phyloP scores from a whole-genome alignment of 2,797 vertebrate species.

The Delichon dasypus region DNA sequence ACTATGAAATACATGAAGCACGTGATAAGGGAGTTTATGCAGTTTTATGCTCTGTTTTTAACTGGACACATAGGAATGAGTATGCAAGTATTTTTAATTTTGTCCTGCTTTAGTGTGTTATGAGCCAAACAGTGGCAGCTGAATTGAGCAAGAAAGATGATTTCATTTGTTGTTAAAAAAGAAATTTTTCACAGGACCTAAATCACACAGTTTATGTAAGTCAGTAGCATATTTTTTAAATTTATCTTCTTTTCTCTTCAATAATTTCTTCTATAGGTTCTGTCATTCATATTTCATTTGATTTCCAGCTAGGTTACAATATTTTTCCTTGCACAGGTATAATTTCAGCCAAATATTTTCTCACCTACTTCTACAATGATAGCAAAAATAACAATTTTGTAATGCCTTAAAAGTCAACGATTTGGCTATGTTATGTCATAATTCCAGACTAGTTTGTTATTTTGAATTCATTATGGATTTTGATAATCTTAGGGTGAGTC shows the following conservation, averaged over 20 bases:
- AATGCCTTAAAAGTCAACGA: neutral
- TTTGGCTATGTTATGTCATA: neutral
- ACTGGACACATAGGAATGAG: neutral
- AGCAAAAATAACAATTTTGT: neutral
- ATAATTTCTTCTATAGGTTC: neutral
- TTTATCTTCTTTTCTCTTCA: neutral
- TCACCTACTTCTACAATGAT: neutral
- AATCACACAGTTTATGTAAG: neutral
- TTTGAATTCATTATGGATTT: constrained; percentile 25
- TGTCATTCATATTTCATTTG: neutral
- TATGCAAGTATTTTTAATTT: neutral
- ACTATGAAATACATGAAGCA: neutral
- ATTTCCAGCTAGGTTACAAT: neutral
- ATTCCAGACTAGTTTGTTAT: neutral
- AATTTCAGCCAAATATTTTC: neutral
- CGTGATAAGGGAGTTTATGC: neutral
- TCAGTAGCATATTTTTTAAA: neutral
- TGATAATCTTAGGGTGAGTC: constrained; percentile 19
- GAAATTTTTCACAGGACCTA: neutral
- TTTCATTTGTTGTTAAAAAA: constrained; percentile 25
- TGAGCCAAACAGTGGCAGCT: neutral
- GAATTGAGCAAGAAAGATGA: neutral
- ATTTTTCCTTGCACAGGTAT: neutral
- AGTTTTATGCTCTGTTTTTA: constrained; percentile 5
- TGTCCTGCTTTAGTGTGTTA: neutral